Base-by-base conservation (phyloP, 2,113 vertebrate species). In the Taurulus bubalis region DNA sequence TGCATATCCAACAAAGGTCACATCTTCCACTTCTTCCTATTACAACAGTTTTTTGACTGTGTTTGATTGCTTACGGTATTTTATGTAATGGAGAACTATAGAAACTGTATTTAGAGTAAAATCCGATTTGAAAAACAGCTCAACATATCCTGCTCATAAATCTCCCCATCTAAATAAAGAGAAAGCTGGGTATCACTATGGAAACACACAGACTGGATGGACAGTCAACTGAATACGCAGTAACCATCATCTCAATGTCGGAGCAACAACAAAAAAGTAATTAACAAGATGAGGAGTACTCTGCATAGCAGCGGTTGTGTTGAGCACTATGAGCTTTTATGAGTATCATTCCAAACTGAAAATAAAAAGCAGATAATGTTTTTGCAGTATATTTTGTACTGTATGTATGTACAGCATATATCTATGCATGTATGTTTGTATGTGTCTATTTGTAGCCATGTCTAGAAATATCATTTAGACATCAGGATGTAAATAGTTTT, bases 1-100 rank as follows among this genome's bases (percentile, higher is more conserved):
- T 78, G 78, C 84, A 77, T 71, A 77, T 60, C 55, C 22, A 56
- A 36, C 51, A 85, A 78, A 85, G 77, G 76, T 85, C 75, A 75
- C 32, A 53, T 71, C 47, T 36, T 67, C 65, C 38, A 26, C 28
- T 62, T 36, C 49, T 34, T 73, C 18, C 22, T 53, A 69, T 42
- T 32, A 49, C 30, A 26, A 12, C n/a, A 32, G 5, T 40, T 70
- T 26, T 42, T 16, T 60, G 42, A 66, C 18, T 77, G 11, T 34
- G 20, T 55, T 59, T 51, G n/a, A 38, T 26, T 36, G 18, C 56
- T 70, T 6, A 34, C 0, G 3, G 2, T 49, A n/a, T 38, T 32
- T 10, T 7, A 64, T 45, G 20, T 10, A 28, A 71, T n/a, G 26
- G 53, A 15, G 4, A 58, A 47, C 22, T 60, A 22, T 3, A 55